Conservation (phyloP, 2,797 vertebrate genomes). For the Lutjanus campechanus region DNA sequence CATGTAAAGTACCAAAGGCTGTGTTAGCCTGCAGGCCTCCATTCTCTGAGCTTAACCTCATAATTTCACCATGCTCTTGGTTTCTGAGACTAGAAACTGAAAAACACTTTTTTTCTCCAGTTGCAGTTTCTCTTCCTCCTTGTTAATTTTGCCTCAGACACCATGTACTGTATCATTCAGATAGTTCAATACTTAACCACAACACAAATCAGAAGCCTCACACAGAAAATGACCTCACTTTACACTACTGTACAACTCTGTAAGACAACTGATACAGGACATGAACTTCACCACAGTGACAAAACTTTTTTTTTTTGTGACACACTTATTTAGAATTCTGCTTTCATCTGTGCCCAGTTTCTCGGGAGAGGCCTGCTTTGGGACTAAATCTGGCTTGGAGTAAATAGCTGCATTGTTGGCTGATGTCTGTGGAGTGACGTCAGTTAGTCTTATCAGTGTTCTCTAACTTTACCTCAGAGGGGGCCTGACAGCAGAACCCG, state of each 20-base stretch:
- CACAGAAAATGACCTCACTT: not conserved
- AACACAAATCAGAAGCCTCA: not conserved
- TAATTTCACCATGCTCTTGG: not conserved
- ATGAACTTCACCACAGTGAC: constrained; percentile 5
- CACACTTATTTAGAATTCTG: constrained; percentile 58
- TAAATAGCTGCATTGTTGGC: constrained; percentile 80
- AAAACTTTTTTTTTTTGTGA: constrained; percentile 37
- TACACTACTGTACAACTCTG: not conserved
- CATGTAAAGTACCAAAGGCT: constrained; percentile 2
- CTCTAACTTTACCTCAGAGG: constrained; percentile 66
- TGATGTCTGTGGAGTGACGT: constrained; percentile 69
- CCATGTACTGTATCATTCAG: not conserved
- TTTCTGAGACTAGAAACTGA: constrained; percentile 1
- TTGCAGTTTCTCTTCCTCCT: not conserved
- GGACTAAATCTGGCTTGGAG: constrained; percentile 69
- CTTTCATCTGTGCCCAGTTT: constrained; percentile 55
- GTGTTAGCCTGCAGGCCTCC: not conserved
- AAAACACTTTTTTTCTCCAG: not conserved
- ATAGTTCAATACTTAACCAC: not conserved
- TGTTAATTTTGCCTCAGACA: not conserved
- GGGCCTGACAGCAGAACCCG: constrained; percentile 46
- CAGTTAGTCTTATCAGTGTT: constrained; percentile 75
- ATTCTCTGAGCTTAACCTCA: not conserved
- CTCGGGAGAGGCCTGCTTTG: constrained; percentile 62
- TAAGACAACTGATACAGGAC: not conserved